Evolutionary conservation across 2,888 invertebrate genomes (phyloP).

Genomic region (Penaeus monodon): DNA sequence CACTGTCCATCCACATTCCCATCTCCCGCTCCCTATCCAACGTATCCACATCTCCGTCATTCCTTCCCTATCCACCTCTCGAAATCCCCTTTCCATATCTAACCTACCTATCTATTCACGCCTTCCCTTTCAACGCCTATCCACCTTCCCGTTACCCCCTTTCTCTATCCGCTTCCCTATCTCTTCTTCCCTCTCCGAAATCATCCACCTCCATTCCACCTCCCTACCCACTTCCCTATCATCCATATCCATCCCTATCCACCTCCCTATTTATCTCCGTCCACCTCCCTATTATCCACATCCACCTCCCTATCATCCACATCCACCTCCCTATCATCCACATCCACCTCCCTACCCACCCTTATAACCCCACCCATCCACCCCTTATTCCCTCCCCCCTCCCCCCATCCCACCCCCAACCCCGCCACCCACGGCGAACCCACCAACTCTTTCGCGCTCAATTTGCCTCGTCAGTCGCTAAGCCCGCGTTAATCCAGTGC

Average conservation of each 20-base stretch:
- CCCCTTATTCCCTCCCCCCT: not conserved
- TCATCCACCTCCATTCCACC: not conserved
- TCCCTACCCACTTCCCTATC: no score
- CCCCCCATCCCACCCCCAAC: not conserved
- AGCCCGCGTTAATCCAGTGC: slow-evolving; percentile 42
- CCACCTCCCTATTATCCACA: not conserved
- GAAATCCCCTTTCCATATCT: no score
- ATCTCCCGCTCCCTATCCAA: no score
- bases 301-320: not conserved
- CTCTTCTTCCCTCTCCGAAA: not conserved
- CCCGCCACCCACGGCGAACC: not conserved
- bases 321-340: not conserved
- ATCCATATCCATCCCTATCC: not conserved
- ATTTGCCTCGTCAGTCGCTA: slow-evolving; percentile 50
- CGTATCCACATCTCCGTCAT: no score
- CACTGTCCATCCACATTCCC: no score
- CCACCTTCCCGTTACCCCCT: no score
- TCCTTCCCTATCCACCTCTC: no score
- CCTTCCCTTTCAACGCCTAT: no score
- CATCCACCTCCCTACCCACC: not conserved
- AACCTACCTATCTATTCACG: no score
- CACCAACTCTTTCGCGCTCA: slow-evolving; percentile 30
- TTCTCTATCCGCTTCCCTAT: no score
- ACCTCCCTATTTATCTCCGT: not conserved
- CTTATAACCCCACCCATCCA: not conserved